phyloP scores from a whole-genome alignment of 2,113 vertebrate genomes.

The Passer montanus region DNA sequence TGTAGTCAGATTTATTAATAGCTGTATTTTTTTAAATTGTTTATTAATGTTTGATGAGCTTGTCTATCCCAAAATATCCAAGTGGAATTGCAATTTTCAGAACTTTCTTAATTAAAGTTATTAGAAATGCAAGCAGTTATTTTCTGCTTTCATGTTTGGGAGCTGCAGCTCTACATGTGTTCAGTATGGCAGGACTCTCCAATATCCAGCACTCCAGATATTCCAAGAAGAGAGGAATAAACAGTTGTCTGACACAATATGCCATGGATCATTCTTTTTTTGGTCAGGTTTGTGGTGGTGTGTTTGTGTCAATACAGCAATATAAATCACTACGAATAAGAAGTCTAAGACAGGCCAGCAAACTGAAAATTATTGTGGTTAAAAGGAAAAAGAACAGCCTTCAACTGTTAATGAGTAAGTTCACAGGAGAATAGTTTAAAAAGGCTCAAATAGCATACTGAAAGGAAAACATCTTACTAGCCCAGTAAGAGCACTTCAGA shows the following conservation, averaged over 20 bases:
- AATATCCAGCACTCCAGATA: neutral
- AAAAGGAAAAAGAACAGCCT: neutral
- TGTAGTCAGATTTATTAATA: neutral
- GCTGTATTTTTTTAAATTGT: neutral
- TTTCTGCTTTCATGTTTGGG: neutral
- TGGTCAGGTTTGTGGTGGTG: conserved; percentile 10
- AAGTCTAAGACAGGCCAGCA: neutral
- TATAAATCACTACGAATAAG: neutral
- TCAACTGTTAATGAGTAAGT: neutral
- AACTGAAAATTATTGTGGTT: neutral
- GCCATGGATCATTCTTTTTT: conserved; percentile 5
- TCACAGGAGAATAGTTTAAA: neutral
- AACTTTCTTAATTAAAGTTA: neutral
- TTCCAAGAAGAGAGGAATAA: neutral
- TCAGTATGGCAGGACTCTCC: neutral
- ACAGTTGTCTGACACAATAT: neutral
- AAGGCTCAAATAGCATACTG: neutral
- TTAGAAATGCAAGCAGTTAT: neutral
- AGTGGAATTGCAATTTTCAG: neutral
- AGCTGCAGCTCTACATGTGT: neutral
- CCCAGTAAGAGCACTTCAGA: neutral
- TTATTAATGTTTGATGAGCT: neutral
- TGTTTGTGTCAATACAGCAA: neutral
- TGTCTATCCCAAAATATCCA: neutral
- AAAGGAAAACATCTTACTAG: neutral